Conservation (phyloP, 2,113 vertebrate genomes). For the Sylvia atricapilla region DNA sequence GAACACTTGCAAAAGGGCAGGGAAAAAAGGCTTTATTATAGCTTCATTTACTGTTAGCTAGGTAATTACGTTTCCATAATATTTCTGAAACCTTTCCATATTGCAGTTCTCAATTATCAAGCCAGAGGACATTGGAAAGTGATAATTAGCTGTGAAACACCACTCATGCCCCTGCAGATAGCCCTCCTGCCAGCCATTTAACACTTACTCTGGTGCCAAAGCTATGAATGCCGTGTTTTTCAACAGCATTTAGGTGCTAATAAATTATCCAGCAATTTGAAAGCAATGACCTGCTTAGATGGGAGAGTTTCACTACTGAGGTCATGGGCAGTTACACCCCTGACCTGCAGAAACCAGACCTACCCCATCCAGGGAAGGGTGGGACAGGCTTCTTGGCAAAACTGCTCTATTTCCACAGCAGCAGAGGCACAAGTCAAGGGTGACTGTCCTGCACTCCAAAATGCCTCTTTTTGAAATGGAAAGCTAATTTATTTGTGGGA, state of each 20-base stretch:
- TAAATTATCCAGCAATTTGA: conserved; percentile 15
- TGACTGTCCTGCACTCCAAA: background rate
- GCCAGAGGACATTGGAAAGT: conserved; percentile 13
- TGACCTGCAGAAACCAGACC: background rate
- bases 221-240: conserved; percentile 3
- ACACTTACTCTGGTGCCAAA: background rate
- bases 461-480: background rate
- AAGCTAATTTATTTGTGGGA: background rate
- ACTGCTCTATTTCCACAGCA: background rate
- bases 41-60: background rate
- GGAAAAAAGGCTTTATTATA: background rate
- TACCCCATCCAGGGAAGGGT: background rate
- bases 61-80: background rate
- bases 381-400: background rate
- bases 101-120: background rate
- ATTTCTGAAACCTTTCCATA: background rate
- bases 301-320: background rate
- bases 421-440: background rate
- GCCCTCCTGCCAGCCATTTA: conserved; percentile 11
- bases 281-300: background rate
- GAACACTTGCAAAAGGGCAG: background rate
- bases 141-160: conserved; percentile 49
- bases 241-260: conserved; percentile 7
- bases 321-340: background rate
- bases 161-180: background rate